Evolutionary conservation across 2,888 invertebrate species (phyloP).

Genomic region (Trichacis sp.): DNA sequence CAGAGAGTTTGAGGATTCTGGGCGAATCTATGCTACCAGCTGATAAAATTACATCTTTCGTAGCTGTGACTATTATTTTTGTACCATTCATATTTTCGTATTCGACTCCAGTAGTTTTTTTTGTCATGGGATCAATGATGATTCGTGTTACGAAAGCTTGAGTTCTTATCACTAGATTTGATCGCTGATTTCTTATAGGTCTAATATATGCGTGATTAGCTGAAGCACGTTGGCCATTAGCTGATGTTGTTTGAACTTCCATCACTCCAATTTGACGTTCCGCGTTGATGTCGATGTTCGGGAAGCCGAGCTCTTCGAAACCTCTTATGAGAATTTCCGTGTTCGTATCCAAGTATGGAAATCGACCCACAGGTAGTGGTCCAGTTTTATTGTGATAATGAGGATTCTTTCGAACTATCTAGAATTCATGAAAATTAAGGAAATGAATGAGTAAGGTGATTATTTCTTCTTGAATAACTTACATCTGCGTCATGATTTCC

Average conservation of each 20-base stretch:
- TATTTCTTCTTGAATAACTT: too few relatives aligned
- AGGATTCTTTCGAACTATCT: conserved; percentile 64
- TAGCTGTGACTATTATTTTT: conserved; percentile 64
- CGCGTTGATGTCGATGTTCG: conserved; percentile 73
- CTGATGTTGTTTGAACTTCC: conserved; percentile 74
- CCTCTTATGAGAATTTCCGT: conserved; percentile 73
- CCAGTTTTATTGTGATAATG: conserved; percentile 75
- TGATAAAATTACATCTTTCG: conserved; percentile 71
- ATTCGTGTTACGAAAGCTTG: conserved; percentile 71
- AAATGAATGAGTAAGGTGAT: too few relatives aligned
- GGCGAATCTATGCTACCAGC: conserved; percentile 71
- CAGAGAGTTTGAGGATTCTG: conserved; percentile 71
- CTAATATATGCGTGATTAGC: conserved; percentile 77
- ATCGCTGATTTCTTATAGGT: conserved; percentile 71
- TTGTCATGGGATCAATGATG: conserved; percentile 69
- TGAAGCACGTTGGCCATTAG: conserved; percentile 74
- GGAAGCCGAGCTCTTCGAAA: conserved; percentile 75
- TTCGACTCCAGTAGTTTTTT: conserved; percentile 68
- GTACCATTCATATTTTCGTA: conserved; percentile 58
- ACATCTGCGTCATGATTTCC: too few relatives aligned
- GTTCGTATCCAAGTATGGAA: conserved; percentile 74
- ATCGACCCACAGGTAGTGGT: conserved; percentile 76
- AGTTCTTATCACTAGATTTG: conserved; percentile 66
- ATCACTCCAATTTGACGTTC: conserved; percentile 74
- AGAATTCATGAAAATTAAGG: too few relatives aligned